Base-by-base conservation (phyloP, 2,113 vertebrate genomes). In the Spilogale gracilis region DNA sequence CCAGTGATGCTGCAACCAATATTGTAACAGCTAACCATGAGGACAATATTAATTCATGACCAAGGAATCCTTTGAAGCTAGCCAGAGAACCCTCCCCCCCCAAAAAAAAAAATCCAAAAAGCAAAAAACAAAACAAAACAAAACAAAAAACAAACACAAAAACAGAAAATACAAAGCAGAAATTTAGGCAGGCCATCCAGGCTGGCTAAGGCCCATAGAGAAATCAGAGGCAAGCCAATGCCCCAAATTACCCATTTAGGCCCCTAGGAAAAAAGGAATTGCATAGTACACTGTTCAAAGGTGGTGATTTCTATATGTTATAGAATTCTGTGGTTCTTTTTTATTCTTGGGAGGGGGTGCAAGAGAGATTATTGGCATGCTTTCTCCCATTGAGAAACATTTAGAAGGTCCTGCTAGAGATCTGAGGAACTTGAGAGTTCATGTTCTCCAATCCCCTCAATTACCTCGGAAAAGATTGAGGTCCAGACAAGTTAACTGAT, bases 21-120 rank as follows among this genome's bases (percentile, higher is more conserved):
- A n/a, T 6, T 60, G 23, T 83, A 88, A 93, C 87, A 96, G 76
- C 69, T 89, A 97, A 93, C 90, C 67, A 82, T 94, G 16, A 89
- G 69, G 56, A 85, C 78, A 86, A 73, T 95, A 92, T 84, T 96
- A 95, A 93, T 97, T 94, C 93, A 90, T 87, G 73, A 96, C 81
- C n/a, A 71, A 12, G 65, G 63, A 60, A 81, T 93, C 25, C 67
- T 96, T 82, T 95, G 92, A 74, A 91, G 92, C 63, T 94, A 94
- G 96, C 82, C 94, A 97, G 91, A 94, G 85, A 79, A 38, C 27
- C 23, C 20, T 9, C 56, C 56, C 17, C 6, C 61, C 9, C 60
- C 58, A 54, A n/a, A 52, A 93, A 84, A 54, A 27, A 65, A 65
- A 78, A 78, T 38, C 38, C 38, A 79, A 81, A 56, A 79, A 56